Evolutionary conservation across 1,140 invertebrate genomes (phyloP), one percentile per base, ranked within the genome.

Genomic region (Megalonaias nervosa): DNA sequence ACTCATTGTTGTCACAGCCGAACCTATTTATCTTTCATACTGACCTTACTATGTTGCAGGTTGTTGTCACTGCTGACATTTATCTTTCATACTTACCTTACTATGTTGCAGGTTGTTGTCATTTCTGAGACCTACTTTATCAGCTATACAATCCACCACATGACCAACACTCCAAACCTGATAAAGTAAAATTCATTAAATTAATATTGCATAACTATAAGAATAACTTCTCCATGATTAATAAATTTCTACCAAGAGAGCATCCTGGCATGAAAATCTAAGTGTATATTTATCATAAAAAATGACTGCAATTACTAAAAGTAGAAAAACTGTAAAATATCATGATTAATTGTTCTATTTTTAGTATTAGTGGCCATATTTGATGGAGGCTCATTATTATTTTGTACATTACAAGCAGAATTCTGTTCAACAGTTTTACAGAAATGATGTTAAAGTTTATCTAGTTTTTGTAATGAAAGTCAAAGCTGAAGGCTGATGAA

Each of bases 161-260:
- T 82, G 70, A 6, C 86, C 86, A 69, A 87, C 66, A 62, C 80
- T 83, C 86, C 86, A 87, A 15, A 70, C 79, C 86, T 87, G 66
- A 17, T 12, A 48, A 55, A 5, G 31, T 31, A 57, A 74, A 78
- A 11, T 67, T n/a, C 74, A 16, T 65, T 12, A 55, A 56, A 65
- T 62, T n/a, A 62, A 17, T 21, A 31, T 31, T 31, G 4, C 26
- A 31, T 31, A 31, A 31, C 26, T 31, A 31, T 61, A 4, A 31
- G 16, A 15, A 26, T 59, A 13, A 6, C 23, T 15, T 31, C 62
- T 38, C 31, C 31, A 12, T 56, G 4, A 74, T n/a, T 56, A 23
- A 14, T 38, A 1, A 4, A 21, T 56, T 26, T 66, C 26, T 23
- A 31, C 4, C 26, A 31, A 3, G 38, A 48, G 0, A 48, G 38